Evolutionary conservation across 2,888 invertebrate genomes (phyloP), one percentile per base, ranked within the genome.

Genomic region (Drosophila prolongata): DNA sequence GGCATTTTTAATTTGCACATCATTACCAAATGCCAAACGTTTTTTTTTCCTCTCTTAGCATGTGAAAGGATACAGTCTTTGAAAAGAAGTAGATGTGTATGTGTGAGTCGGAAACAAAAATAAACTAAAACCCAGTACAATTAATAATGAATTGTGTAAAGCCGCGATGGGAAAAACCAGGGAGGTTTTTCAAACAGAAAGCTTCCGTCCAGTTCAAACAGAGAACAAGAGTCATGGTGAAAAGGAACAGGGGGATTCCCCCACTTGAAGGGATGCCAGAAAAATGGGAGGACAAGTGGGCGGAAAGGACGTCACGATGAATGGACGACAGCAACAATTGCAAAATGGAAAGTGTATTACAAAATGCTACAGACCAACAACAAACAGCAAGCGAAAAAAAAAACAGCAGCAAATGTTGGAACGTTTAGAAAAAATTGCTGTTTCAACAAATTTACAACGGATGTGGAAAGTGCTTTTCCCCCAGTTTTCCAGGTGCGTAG

Each of bases 111-210:
- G 19, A 19, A 56, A 56, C 24, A 50, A 50, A 59, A 71, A 69
- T 53, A 70, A 59, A 79, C 68, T 70, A 64, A 80, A 80, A 80
- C 72, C 69, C 78, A 76, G 75, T 76, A 86, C 79, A 89, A 89
- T 87, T 89, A 89, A 89, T 88, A 89, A 89, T 89, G 87, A 87
- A 89, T 85, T 88, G 88, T 83, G 85, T 68, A 69, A 75, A 81
- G 78, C 85, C 87, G 60, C 83, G 77, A 56, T 76, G 69, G 57
- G 70, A 11, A 16, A 13, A 27, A 11, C 24, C 6, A 1, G 37
- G 47, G 11, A 35, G 14, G 50, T 16, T 19, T 10, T 49, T 38
- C 14, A 38, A 38, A 24, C 24, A n/a, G 44, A 53, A 42, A 10
- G 14, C 43, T 46, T 27, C 62, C 55, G 80, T 81, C 78, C 81